Percentiles rank a stretch among this genome's conserved stretches.
Conservation (phyloP, 2,113 vertebrate species). For the Cyprinus carpio region DNA sequence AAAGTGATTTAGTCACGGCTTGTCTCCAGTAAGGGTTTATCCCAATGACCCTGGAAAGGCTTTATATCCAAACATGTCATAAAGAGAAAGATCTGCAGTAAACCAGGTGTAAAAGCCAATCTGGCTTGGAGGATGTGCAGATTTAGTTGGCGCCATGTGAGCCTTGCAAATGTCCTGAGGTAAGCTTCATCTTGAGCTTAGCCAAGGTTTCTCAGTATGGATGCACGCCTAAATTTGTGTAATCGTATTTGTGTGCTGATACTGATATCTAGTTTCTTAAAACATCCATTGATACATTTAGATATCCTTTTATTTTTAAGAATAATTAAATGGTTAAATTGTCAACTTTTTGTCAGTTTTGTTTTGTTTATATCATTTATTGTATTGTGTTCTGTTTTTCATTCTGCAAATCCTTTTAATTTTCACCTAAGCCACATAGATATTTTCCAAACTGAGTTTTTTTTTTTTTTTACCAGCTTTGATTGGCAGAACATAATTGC, state of each 20-base stretch:
- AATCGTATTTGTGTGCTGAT: background rate
- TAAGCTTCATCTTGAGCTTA: background rate
- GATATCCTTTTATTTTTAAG: background rate
- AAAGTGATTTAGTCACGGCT: constrained; percentile 32
- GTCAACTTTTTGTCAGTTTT: background rate
- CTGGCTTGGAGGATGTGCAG: background rate
- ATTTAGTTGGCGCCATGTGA: constrained; percentile 17
- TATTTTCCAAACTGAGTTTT: background rate
- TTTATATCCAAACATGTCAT: constrained; percentile 11
- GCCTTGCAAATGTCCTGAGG: background rate
- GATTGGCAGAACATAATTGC: background rate
- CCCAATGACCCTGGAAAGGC: constrained; percentile 24
- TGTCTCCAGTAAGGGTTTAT: constrained; percentile 22
- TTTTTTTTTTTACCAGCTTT: background rate
- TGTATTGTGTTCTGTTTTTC: background rate
- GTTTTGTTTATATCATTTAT: background rate
- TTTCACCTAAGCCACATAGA: no score
- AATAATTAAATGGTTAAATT: background rate
- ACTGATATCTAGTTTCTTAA: background rate
- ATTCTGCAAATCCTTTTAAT: background rate
- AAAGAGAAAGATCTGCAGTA: background rate
- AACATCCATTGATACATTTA: background rate
- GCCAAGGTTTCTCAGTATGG: background rate
- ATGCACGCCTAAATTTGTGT: background rate
- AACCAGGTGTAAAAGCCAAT: constrained; percentile 21